phyloP scores from a whole-genome alignment of 2,797 vertebrate genomes.

The Agapornis canus region DNA sequence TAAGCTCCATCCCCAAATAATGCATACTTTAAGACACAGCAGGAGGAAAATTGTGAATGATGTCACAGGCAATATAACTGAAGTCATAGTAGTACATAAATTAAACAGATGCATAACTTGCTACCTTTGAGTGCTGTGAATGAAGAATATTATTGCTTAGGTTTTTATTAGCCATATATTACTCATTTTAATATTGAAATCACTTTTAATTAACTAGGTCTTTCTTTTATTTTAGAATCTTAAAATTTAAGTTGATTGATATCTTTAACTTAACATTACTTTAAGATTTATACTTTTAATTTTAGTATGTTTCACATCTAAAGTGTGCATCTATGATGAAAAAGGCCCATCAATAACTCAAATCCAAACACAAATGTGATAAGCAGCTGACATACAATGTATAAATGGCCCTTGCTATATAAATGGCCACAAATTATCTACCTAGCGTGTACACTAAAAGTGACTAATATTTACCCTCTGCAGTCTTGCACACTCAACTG shows the following conservation, averaged over 20 bases:
- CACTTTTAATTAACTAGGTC: not conserved
- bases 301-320: not conserved
- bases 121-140: not conserved
- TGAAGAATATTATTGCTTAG: not conserved
- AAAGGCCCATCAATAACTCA: not conserved
- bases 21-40: not conserved
- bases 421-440: slow-evolving; percentile 8
- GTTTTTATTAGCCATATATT: not conserved
- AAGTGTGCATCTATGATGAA: not conserved
- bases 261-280: not conserved
- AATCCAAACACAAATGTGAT: not conserved
- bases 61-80: not conserved
- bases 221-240: not conserved
- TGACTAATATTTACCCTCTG: slow-evolving; percentile 8
- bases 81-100: rapidly evolving
- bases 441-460: not conserved
- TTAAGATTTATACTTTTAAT: slow-evolving; percentile 25
- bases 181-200: slow-evolving; percentile 1
- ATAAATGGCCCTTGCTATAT: not conserved
- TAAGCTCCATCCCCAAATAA: not conserved
- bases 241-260: not conserved
- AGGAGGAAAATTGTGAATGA: not conserved
- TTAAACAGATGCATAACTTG: not conserved
- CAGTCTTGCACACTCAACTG: not conserved
- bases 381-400: not conserved